phyloP scores from a whole-genome alignment of 1,140 invertebrate species.

The Galleria mellonella region DNA sequence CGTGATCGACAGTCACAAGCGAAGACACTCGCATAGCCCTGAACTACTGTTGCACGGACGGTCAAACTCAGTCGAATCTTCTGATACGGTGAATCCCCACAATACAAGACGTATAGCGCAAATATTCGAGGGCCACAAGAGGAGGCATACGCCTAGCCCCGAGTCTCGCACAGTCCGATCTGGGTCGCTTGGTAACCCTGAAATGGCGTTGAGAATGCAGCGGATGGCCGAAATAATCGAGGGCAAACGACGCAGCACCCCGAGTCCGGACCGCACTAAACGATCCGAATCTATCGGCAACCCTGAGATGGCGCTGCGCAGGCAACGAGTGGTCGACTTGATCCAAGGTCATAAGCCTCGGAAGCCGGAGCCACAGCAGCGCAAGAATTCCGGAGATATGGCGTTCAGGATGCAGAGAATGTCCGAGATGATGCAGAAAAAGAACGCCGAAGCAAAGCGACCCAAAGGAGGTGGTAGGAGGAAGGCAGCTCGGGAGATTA shows the following conservation, averaged over 20 bases:
- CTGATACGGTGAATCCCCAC: constrained; percentile 19
- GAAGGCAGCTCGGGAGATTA: constrained; percentile 49
- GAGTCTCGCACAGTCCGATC: constrained; percentile 29
- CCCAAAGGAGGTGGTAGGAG: constrained; percentile 33
- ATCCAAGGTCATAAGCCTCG: constrained; percentile 35
- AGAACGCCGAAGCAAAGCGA: constrained; percentile 28
- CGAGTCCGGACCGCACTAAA: constrained; percentile 36
- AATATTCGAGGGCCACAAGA: constrained; percentile 41
- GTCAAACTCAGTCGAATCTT: constrained; percentile 41
- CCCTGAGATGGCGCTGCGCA: constrained; percentile 42
- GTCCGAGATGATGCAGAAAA: constrained; percentile 50
- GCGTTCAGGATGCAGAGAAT: constrained; percentile 47
- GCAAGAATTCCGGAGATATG: constrained; percentile 40
- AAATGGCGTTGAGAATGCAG: constrained; percentile 43
- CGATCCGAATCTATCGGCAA: constrained; percentile 39
- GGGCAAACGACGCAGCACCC: constrained; percentile 37
- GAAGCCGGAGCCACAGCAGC: constrained; percentile 18
- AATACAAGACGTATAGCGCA: constrained; percentile 46
- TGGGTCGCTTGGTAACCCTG: constrained; percentile 30
- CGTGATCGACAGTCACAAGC: constrained; percentile 21
- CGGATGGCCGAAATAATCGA: constrained; percentile 55
- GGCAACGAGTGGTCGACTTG: constrained; percentile 40
- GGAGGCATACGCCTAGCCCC: constrained; percentile 34
- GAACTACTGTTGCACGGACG: constrained; percentile 22
- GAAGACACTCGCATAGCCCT: constrained; percentile 34